phyloP scores from a whole-genome alignment of 2,113 vertebrate genomes.

The Perognathus longimembris region DNA sequence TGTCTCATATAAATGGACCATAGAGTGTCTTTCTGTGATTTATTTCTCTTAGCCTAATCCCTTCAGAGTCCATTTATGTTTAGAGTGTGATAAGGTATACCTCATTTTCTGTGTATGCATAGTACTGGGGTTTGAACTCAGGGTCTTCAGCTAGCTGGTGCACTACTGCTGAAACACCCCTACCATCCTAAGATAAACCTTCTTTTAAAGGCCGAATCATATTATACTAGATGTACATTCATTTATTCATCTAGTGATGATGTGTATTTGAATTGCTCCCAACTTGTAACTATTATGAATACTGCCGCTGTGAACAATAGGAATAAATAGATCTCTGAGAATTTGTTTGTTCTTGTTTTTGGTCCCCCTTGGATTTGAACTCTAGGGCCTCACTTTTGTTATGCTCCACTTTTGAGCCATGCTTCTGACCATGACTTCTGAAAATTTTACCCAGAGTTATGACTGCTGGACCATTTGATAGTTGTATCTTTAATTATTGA shows the following conservation, averaged over 20 bases:
- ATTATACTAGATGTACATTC: background rate
- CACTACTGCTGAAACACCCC: too few relatives aligned
- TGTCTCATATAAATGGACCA: background rate
- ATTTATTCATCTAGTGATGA: background rate
- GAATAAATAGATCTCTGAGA: background rate
- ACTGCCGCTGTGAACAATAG: background rate
- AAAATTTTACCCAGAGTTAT: background rate
- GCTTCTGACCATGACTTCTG: too few relatives aligned
- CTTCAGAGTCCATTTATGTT: background rate
- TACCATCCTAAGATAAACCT: background rate
- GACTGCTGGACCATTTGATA: background rate
- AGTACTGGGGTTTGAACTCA: too few relatives aligned
- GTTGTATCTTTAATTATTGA: slow-evolving; percentile 2
- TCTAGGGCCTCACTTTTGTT: too few relatives aligned
- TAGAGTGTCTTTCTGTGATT: background rate
- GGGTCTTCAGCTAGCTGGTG: too few relatives aligned
- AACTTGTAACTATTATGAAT: background rate
- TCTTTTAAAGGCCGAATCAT: background rate
- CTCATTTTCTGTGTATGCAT: too few relatives aligned
- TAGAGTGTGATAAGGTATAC: too few relatives aligned
- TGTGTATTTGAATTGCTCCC: background rate
- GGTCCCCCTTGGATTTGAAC: too few relatives aligned
- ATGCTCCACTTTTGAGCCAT: too few relatives aligned
- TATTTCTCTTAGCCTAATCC: background rate
- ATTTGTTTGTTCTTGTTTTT: too few relatives aligned